Conservation (phyloP, 1,140 invertebrate genomes). For the Drosophila ercepeae region DNA sequence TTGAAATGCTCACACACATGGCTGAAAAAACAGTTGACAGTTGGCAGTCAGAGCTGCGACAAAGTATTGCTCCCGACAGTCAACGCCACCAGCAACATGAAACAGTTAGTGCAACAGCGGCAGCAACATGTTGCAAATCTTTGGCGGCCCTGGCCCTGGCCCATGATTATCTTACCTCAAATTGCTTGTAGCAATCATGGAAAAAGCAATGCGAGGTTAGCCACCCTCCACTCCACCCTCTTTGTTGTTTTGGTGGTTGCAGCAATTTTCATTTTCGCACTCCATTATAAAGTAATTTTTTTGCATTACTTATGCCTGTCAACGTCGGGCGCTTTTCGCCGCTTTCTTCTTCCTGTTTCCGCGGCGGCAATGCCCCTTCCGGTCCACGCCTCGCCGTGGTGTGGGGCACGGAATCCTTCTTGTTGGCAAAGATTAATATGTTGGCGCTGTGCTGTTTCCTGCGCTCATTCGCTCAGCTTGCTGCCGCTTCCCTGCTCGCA, state of each 20-base stretch:
- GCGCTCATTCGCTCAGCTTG: slow-evolving; percentile 46
- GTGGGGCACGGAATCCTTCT: slow-evolving; percentile 48
- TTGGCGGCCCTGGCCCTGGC: slow-evolving; percentile 39
- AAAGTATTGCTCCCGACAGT: slow-evolving; percentile 57
- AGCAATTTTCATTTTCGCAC: slow-evolving; percentile 81
- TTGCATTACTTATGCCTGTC: slow-evolving; percentile 81
- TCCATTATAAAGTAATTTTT: slow-evolving; percentile 83
- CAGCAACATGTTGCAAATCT: slow-evolving; percentile 62
- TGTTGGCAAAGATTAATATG: slow-evolving; percentile 81
- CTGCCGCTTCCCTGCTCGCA: slow-evolving; percentile 33
- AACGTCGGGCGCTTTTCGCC: slow-evolving; percentile 58
- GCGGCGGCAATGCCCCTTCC: slow-evolving; percentile 49
- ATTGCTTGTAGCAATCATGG: slow-evolving; percentile 78
- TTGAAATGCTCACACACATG: slow-evolving; percentile 63
- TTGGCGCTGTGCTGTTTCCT: slow-evolving; percentile 65
- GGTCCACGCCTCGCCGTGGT: not conserved
- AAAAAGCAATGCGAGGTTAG: slow-evolving; percentile 52
- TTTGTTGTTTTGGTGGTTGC: slow-evolving; percentile 21
- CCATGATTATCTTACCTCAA: slow-evolving; percentile 77
- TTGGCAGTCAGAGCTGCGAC: slow-evolving; percentile 63
- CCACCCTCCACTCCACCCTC: not conserved
- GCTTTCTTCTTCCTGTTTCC: slow-evolving; percentile 73
- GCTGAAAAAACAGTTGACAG: slow-evolving; percentile 65
- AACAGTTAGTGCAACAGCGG: slow-evolving; percentile 19
- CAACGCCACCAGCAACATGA: slow-evolving; percentile 35